Evolutionary conservation across 2,888 invertebrate species (phyloP).

Genomic region (Petrolisthes cinctipes): DNA sequence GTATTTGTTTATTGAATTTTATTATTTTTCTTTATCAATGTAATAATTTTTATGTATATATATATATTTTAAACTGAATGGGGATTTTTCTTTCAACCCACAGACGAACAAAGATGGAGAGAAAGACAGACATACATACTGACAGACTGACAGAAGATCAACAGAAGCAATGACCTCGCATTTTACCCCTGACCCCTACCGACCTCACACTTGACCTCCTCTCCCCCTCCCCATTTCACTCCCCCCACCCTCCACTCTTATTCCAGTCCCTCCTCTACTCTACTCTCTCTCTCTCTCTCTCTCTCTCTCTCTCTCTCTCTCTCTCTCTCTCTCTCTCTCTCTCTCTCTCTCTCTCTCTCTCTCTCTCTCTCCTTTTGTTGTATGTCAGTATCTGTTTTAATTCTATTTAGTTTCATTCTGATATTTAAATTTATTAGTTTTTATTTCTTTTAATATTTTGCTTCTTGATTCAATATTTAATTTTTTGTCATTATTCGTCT

Average conservation of each 20-base stretch:
- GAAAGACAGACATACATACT: neutral
- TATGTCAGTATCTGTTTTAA: neutral
- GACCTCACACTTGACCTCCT: neutral
- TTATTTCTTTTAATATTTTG: neutral
- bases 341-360: neutral
- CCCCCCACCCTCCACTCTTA: neutral
- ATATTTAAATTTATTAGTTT: neutral
- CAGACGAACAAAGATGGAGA: neutral
- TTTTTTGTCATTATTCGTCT: neutral
- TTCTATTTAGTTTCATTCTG: neutral
- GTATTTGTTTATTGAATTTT: too few species aligned
- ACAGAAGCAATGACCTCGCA: too few species aligned
- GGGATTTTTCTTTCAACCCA: too few species aligned
- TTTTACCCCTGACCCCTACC: too few species aligned
- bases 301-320: neutral
- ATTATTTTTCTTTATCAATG: too few species aligned
- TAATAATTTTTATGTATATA: too few species aligned
- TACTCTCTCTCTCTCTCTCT: neutral
- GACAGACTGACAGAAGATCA: too few species aligned
- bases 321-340: constrained; percentile 18
- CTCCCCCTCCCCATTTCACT: neutral
- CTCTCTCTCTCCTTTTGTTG: neutral
- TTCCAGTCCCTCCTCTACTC: neutral
- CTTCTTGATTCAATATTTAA: neutral
- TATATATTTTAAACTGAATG: too few species aligned